phyloP scores from a whole-genome alignment of 2,888 invertebrate genomes.

The Amblyteles armatorius region DNA sequence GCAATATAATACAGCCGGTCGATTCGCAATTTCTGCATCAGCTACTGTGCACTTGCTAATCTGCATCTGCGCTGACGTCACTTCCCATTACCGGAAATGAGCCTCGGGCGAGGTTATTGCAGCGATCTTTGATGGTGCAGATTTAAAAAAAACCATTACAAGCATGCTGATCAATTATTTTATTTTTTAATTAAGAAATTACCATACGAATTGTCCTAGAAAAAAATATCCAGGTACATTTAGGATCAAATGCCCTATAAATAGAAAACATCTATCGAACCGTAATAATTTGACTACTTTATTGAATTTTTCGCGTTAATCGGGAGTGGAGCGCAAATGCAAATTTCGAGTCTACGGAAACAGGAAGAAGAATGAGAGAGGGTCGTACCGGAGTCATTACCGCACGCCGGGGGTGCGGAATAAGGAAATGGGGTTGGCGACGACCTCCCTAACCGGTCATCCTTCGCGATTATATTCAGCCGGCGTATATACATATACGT shows the following conservation, averaged over 20 bases:
- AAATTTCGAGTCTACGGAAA: neutral
- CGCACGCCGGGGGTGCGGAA: conserved; percentile 50
- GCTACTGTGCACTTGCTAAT: conserved; percentile 3
- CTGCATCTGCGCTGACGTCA: conserved; percentile 67
- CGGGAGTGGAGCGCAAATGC: neutral
- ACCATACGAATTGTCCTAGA: neutral
- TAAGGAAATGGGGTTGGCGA: conserved; percentile 63
- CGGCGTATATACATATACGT: conserved; percentile 43
- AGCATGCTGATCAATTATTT: neutral
- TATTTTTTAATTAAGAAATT: neutral
- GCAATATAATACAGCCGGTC: conserved; percentile 36
- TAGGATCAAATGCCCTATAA: neutral
- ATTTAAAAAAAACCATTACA: neutral
- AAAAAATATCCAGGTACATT: neutral
- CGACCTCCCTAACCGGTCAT: conserved; percentile 63
- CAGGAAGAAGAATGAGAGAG: neutral
- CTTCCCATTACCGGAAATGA: conserved; percentile 75
- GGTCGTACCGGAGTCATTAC: conserved; percentile 59
- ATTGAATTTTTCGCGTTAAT: neutral
- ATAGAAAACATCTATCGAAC: neutral
- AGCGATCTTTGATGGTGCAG: neutral
- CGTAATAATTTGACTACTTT: neutral
- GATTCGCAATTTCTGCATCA: conserved; percentile 71
- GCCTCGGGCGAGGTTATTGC: conserved; percentile 39
- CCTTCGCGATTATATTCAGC: conserved; percentile 66